Conservation (phyloP, 30 jellyfish, hydroid and myxozoan species). For the Aurelia sp. region DNA sequence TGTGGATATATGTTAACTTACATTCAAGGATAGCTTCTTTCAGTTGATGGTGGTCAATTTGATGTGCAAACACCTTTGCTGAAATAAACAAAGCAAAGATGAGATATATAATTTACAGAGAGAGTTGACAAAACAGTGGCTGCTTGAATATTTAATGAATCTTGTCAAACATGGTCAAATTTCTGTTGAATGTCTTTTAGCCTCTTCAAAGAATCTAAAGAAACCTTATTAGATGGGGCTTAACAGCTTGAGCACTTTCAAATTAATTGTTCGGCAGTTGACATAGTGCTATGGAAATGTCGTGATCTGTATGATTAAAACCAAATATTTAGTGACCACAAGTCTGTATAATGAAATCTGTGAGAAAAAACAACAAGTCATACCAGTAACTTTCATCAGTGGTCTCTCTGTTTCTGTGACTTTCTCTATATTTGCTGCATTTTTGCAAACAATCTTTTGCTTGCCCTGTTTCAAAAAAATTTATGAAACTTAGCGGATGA, state of each 20-base stretch:
- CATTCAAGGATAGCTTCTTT: slow-evolving; percentile 86
- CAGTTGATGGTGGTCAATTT: slow-evolving; percentile 60
- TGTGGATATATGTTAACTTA: not conserved
- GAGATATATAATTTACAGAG: no score
- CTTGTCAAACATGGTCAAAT: no score
- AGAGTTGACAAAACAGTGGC: not conserved
- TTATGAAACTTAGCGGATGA: no score
- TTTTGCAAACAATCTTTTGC: slow-evolving; percentile 54
- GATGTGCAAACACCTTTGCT: slow-evolving; percentile 91
- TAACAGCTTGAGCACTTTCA: no score
- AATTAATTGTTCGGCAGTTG: no score
- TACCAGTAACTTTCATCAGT: slow-evolving; percentile 92
- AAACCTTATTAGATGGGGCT: no score
- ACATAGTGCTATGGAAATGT: no score
- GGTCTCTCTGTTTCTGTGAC: slow-evolving; percentile 90
- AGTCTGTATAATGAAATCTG: not conserved
- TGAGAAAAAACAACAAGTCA: not conserved
- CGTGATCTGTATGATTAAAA: no score
- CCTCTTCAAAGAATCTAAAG: not conserved
- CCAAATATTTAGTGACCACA: no score
- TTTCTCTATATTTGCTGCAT: slow-evolving; percentile 55
- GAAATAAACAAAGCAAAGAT: not conserved
- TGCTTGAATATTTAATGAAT: not conserved
- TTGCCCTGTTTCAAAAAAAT: slow-evolving; percentile 39
- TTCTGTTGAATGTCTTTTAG: not conserved